phyloP scores from a whole-genome alignment of 1,140 invertebrate genomes.

The Sarcophaga bullata region DNA sequence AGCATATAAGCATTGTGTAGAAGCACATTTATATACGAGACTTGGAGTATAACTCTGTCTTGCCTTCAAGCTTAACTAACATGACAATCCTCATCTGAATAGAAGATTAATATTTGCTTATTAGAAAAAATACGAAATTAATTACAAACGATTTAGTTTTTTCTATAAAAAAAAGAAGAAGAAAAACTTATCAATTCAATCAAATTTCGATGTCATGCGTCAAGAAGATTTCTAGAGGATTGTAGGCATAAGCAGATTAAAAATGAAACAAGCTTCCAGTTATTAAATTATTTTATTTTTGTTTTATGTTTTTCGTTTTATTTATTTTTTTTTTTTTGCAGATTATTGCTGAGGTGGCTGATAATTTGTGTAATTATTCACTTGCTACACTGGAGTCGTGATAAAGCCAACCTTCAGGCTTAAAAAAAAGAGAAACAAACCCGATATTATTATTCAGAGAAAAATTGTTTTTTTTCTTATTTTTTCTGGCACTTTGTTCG shows the following conservation, averaged over 20 bases:
- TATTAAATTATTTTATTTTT: no score
- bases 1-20: no score
- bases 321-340: not conserved
- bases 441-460: not conserved
- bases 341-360: conserved; percentile 27
- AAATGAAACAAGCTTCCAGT: conserved; percentile 10
- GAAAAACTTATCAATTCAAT: no score
- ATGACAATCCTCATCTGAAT: no score
- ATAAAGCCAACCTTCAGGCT: conserved; percentile 31
- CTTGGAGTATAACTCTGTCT: no score
- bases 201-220: not conserved
- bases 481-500: not conserved
- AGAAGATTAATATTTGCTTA: no score
- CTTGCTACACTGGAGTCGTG: conserved; percentile 6
- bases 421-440: not conserved
- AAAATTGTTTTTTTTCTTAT: not conserved
- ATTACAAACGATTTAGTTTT: no score
- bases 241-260: not conserved
- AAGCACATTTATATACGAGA: no score
- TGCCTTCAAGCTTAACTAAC: no score
- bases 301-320: no score
- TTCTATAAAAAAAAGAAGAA: no score
- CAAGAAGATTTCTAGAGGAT: not conserved
- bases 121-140: no score
- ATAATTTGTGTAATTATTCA: conserved; percentile 40